Evolutionary conservation across 2,888 invertebrate genomes (phyloP).

Genomic region (Tanypteryx hageni): DNA sequence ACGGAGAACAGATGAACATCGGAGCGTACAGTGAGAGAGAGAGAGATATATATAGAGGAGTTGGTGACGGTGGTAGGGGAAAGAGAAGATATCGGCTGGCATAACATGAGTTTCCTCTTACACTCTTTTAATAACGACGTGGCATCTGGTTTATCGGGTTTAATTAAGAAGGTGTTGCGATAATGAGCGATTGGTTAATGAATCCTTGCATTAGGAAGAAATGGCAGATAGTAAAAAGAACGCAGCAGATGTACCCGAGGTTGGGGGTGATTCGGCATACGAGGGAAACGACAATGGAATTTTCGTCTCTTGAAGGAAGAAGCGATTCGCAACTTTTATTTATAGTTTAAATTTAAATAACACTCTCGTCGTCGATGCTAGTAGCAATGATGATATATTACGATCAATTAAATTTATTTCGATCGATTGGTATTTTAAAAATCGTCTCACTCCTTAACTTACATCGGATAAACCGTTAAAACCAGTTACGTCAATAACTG

Average conservation of each 20-base stretch:
- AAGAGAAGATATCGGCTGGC: not conserved
- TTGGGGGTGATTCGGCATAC: not conserved
- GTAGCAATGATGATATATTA: too few relatives aligned
- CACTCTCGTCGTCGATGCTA: too few relatives aligned
- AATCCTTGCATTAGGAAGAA: constrained; percentile 36
- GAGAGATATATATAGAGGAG: not conserved
- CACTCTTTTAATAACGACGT: not conserved
- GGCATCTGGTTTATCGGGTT: constrained; percentile 3
- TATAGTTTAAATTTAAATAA: too few relatives aligned
- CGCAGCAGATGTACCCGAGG: not conserved
- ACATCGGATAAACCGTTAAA: too few relatives aligned
- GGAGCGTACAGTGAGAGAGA: not conserved
- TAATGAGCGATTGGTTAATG: constrained; percentile 51
- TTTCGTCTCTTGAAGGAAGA: too few relatives aligned
- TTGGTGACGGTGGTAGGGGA: not conserved
- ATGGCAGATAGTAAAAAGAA: not conserved
- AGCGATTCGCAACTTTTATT: too few relatives aligned
- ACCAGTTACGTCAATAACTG: too few relatives aligned
- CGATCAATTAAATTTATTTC: too few relatives aligned
- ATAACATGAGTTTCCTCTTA: constrained; percentile 61
- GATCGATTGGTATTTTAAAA: too few relatives aligned
- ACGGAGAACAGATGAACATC: constrained; percentile 29
- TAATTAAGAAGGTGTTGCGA: constrained; percentile 8
- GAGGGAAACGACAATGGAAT: too few relatives aligned
- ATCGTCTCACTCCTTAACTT: too few relatives aligned